These are phyloP conservation scores for Trachurus trachurus DNA, from an alignment of 2,797 vertebrate species.

Conservation along the genomic window DNA sequence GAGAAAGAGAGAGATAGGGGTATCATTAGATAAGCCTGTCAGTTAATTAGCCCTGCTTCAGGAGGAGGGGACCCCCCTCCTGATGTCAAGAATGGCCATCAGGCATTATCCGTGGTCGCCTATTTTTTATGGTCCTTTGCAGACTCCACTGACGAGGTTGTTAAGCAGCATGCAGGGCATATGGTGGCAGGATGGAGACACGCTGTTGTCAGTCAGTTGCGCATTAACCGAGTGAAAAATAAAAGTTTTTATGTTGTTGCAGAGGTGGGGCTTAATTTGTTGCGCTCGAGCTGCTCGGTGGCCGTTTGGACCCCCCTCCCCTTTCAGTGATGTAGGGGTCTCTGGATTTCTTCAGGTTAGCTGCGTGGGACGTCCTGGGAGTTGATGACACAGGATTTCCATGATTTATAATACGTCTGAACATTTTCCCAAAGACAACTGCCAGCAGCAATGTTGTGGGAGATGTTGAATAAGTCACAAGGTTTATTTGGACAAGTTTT, in stretches of 20 bases:
- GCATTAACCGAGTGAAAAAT: constrained; percentile 67
- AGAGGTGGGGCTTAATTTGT: constrained; percentile 59
- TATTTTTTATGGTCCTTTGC: constrained; percentile 83
- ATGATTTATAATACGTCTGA: constrained; percentile 32
- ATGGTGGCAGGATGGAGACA: constrained; percentile 76
- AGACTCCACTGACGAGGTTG: constrained; percentile 78
- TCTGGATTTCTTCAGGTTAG: constrained; percentile 28
- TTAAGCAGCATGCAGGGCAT: constrained; percentile 84
- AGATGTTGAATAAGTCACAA: constrained; percentile 22
- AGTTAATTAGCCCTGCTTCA: constrained; percentile 85
- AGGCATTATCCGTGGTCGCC: constrained; percentile 79
- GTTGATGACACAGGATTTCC: constrained; percentile 39
- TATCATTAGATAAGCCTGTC: constrained; percentile 85
- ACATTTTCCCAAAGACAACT: constrained; percentile 37
- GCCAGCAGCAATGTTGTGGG: constrained; percentile 23
- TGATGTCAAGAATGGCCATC: constrained; percentile 82
- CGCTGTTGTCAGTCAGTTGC: constrained; percentile 71
- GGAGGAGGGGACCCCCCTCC: constrained; percentile 78
- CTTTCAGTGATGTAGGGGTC: constrained; percentile 39
- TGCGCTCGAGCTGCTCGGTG: constrained; percentile 76
- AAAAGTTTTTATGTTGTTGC: constrained; percentile 67
- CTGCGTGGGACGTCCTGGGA: constrained; percentile 38
- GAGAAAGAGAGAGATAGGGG: constrained; percentile 81
- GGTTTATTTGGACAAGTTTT: constrained; percentile 52
- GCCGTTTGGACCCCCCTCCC: constrained; percentile 38